Evolutionary conservation across 2,797 vertebrate genomes (phyloP), one percentile per base, ranked within the genome.

Genomic region (Pseudochaenichthys georgianus): DNA sequence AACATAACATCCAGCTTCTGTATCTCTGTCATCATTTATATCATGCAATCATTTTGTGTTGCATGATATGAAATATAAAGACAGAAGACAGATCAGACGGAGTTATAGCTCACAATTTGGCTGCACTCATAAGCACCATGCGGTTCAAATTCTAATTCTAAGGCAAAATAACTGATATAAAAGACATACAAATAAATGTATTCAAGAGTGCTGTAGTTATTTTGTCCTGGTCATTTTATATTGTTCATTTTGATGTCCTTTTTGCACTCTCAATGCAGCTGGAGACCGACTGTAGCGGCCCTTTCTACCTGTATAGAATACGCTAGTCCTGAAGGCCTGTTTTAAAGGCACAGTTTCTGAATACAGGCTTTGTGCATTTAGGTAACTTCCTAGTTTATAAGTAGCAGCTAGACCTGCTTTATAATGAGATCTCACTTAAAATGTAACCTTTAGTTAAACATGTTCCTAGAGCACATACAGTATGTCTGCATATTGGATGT

Each of bases 1-100:
- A 64, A 71, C 50, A 74, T 52, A 65, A 71, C 46, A 54, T 69
- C 28, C 47, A 75, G 15, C 51, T 12, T 61, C 57, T 48, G 45
- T 63, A 45, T 34, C 21, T 31, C 46, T 61, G 7, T 17, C 19
- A 17, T 5, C 48, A 72, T 50, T 54, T 41, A 48, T 64, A 13
- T 45, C 9, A 16, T 43, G 13, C 43, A 46, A 28, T 28, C n/a
- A 31, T 67, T 73, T 48, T 7, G 71, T 70, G 58, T 69, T 17
- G n/a, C 66, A 38, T 46, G 58, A 43, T 0, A 57, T 6, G 10
- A 43, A 71, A 59, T 47, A 64, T 41, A 60, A 58, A 70, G 21
- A 38, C 34, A 9, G 63, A 68, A 46, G 43, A 61, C 28, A 9
- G 12, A 52, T 59, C 46, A 23, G 2, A 38, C 34, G 2, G 0